A percentile compares a stretch with the other conserved stretches of the same genome.
Evolutionary conservation across 2,113 vertebrate species (phyloP).

Genomic region (Scalopus aquaticus): DNA sequence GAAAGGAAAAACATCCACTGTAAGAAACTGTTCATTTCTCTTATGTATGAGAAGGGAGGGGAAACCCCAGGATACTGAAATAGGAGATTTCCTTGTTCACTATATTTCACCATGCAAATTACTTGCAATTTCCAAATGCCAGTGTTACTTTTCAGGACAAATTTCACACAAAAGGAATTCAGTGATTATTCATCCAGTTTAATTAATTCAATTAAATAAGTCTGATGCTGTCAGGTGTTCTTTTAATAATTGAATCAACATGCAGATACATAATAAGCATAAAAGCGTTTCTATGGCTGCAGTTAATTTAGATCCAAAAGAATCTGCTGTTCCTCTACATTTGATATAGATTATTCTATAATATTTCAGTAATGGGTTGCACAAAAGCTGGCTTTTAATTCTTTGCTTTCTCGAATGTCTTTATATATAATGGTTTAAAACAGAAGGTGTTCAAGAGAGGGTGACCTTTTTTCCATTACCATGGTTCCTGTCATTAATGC

Average conservation of each 20-base stretch:
- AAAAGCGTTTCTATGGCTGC: slow-evolving; percentile 92
- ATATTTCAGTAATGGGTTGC: slow-evolving; percentile 91
- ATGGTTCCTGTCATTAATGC: slow-evolving; percentile 92
- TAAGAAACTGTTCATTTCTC: slow-evolving; percentile 82
- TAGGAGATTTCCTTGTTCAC: slow-evolving; percentile 79
- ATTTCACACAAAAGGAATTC: slow-evolving; percentile 89
- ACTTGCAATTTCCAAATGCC: slow-evolving; percentile 87
- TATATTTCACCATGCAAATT: slow-evolving; percentile 86
- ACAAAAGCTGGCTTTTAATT: slow-evolving; percentile 93
- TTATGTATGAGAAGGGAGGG: slow-evolving; percentile 65
- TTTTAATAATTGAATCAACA: slow-evolving; percentile 97
- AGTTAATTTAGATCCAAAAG: slow-evolving; percentile 93
- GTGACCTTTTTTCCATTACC: slow-evolving; percentile 93
- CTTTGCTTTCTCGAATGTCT: slow-evolving; percentile 90
- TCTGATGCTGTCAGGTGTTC: slow-evolving; percentile 92
- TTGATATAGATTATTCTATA: slow-evolving; percentile 93
- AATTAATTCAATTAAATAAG: slow-evolving; percentile 96
- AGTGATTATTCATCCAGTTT: slow-evolving; percentile 90
- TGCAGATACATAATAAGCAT: slow-evolving; percentile 93
- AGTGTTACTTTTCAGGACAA: slow-evolving; percentile 89
- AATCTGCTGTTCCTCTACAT: slow-evolving; percentile 90
- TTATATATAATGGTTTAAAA: slow-evolving; percentile 92
- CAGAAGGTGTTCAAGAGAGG: slow-evolving; percentile 91
- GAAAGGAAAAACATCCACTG: slow-evolving; percentile 74
- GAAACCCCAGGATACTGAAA: slow-evolving; percentile 78